Evolutionary conservation across 2,113 vertebrate genomes (phyloP).

Genomic region (Thamnophis sirtalis): DNA sequence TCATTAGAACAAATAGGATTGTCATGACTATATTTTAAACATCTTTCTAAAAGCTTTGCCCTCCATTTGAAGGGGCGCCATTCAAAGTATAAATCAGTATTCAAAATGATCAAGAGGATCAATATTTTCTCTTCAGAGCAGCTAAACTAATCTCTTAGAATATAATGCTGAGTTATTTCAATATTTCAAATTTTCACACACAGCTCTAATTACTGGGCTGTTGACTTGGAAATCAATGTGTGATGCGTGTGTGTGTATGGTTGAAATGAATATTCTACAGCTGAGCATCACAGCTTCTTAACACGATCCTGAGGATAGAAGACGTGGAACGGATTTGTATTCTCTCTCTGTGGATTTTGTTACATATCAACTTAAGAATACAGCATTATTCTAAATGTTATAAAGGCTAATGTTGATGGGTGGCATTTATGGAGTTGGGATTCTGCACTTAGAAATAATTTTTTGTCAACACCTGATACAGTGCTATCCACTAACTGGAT

Average conservation of each 20-base stretch:
- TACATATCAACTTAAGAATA: neutral
- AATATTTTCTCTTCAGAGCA: neutral
- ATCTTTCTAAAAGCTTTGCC: neutral
- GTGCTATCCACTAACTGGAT: neutral
- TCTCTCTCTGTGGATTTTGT: neutral
- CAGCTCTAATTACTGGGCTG: neutral
- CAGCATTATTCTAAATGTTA: neutral
- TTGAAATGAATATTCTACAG: neutral
- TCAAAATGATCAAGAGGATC: neutral
- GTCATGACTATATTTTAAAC: neutral
- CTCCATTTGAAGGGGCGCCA: neutral
- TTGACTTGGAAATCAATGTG: neutral
- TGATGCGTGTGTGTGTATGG: neutral
- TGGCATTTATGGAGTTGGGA: neutral
- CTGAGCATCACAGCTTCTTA: neutral
- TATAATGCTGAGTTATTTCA: neutral
- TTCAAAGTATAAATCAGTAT: neutral
- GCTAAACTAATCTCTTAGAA: neutral
- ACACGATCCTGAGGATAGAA: neutral
- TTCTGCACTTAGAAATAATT: neutral
- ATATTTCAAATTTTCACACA: neutral
- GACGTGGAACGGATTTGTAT: neutral
- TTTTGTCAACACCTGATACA: neutral
- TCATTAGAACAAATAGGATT: constrained; percentile 34
- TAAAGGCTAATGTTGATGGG: neutral